phyloP scores from a whole-genome alignment of 2,113 vertebrate species.

The Turdus rufiventris region DNA sequence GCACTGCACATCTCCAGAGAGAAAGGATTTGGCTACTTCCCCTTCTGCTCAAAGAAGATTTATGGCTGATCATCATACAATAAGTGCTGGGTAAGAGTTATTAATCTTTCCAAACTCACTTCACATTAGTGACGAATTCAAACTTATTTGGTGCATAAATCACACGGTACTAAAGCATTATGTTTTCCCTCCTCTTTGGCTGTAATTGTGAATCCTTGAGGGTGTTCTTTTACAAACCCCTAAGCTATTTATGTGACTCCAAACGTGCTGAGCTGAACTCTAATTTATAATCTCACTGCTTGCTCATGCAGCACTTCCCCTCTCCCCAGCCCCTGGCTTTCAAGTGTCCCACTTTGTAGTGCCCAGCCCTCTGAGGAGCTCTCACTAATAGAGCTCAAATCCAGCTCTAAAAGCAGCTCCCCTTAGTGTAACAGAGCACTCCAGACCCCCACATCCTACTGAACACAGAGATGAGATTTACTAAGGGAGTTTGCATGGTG shows the following conservation, averaged over 20 bases:
- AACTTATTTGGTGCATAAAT: slow-evolving; percentile 52
- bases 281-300: slow-evolving; percentile 44
- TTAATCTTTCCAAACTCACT: slow-evolving; percentile 44
- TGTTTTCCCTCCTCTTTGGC: slow-evolving; percentile 28
- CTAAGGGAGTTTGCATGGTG: background rate
- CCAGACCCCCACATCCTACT: background rate
- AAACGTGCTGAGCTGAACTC: slow-evolving; percentile 18
- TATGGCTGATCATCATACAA: slow-evolving; percentile 13
- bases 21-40: background rate
- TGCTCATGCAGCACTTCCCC: background rate
- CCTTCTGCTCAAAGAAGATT: background rate
- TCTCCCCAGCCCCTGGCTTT: background rate
- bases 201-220: slow-evolving; percentile 53
- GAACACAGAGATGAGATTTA: background rate
- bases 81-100: slow-evolving; percentile 38
- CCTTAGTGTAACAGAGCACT: background rate
- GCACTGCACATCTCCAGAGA: background rate
- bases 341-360: background rate
- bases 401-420: background rate
- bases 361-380: background rate
- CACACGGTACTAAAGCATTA: background rate
- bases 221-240: slow-evolving; percentile 16
- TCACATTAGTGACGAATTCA: slow-evolving; percentile 42
- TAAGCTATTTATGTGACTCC: slow-evolving; percentile 20
- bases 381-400: background rate